These are phyloP conservation scores for Coremacera marginata DNA, from an alignment of 2,888 invertebrate species.

Conservation along the genomic window DNA sequence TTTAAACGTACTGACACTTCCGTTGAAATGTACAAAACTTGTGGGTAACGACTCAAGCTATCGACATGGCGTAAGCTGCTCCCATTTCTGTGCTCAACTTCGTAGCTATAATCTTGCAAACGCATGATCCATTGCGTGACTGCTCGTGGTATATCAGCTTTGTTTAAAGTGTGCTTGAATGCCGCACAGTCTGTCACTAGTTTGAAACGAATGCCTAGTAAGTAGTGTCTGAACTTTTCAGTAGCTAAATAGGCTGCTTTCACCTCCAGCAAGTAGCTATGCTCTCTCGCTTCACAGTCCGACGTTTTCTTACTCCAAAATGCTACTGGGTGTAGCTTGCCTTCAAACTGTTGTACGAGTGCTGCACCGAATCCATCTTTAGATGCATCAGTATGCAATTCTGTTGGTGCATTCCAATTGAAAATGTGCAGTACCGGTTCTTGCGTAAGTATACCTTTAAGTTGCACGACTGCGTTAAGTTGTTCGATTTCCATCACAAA, in stretches of 20 bases:
- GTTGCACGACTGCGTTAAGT: too few relatives aligned
- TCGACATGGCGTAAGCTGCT: too few relatives aligned
- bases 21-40: too few relatives aligned
- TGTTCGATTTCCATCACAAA: too few relatives aligned
- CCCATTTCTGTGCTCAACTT: not conserved
- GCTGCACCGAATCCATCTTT: conserved; percentile 12
- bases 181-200: not conserved
- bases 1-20: not conserved
- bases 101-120: not conserved
- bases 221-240: not conserved
- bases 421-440: not conserved
- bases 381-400: not conserved
- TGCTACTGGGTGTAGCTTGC: not conserved
- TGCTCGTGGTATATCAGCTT: not conserved
- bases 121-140: not conserved
- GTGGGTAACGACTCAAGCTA: too few relatives aligned
- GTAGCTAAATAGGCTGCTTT: not conserved
- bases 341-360: not conserved
- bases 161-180: conserved; percentile 6
- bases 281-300: too few relatives aligned
- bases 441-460: not conserved
- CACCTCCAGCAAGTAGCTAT: conserved; percentile 1
- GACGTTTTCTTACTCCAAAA: conserved; percentile 18
- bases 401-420: not conserved
- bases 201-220: not conserved